Evolutionary conservation across 2,797 vertebrate genomes (phyloP).

Genomic region (Holocentrus rufus): DNA sequence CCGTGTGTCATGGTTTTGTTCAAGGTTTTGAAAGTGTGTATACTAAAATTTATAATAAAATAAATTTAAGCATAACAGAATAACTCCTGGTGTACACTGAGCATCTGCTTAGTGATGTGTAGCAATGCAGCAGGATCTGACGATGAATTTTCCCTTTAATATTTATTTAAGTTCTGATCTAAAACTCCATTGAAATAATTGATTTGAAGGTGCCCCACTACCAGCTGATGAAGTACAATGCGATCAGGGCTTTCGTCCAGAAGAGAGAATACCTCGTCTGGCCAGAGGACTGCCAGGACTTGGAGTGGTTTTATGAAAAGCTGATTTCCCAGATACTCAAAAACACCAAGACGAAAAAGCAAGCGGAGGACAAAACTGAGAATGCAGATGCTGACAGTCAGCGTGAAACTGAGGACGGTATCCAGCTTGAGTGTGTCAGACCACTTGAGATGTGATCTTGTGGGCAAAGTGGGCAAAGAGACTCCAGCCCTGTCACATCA

Average conservation of each 20-base stretch:
- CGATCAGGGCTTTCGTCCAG: constrained; percentile 83
- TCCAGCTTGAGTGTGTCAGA: constrained; percentile 44
- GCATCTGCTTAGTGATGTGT: too few species aligned
- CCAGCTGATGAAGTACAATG: constrained; percentile 83
- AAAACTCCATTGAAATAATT: not conserved
- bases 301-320: constrained; percentile 87
- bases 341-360: constrained; percentile 69
- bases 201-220: constrained; percentile 68
- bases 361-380: constrained; percentile 7
- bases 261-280: constrained; percentile 84
- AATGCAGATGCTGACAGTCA: not conserved
- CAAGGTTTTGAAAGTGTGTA: too few species aligned
- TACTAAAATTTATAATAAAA: too few species aligned
- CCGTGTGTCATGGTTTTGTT: too few species aligned
- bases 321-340: constrained; percentile 83
- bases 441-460: constrained; percentile 9
- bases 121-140: too few species aligned
- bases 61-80: too few species aligned
- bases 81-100: too few species aligned
- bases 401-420: not conserved
- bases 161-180: not conserved
- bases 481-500: not conserved
- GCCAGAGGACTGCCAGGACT: constrained; percentile 90
- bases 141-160: too few species aligned
- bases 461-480: too few species aligned